Evolutionary conservation across 2,113 vertebrate species (phyloP), one percentile per base, ranked within the genome.

Genomic region (Corapipo altera): DNA sequence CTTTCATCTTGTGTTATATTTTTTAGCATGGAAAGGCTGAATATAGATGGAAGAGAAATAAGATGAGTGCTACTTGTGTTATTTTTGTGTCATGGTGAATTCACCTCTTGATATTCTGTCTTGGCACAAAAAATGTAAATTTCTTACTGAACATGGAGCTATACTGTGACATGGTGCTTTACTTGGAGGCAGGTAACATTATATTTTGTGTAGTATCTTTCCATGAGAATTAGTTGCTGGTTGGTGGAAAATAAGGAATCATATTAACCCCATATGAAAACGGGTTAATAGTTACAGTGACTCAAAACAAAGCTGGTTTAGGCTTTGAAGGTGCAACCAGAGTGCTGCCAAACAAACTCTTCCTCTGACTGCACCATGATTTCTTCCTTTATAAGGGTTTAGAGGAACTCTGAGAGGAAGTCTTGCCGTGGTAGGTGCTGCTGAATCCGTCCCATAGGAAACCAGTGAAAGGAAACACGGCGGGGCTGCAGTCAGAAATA

Each of bases 311-410:
- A 96, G 30, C 57, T 85, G 43, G 17, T 70, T 78, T 37, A 55
- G 66, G 20, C 58, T 93, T 89, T 76, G 43, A 69, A 93, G 57
- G 79, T 84, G 41, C 67, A 85, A 77, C 39, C 32, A 59, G 57
- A 74, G 43, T 43, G 65, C 58, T 95, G 87, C 84, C 87, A 91
- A 89, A 93, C 62, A 93, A 70, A 35, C 35, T 91, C 46, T 91
- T 96, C 89, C 80, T 96, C 73, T 81, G 84, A 32, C 72, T 65
- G 59, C 72, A 51, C 26, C 54, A 70, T 64, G n/a, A 77, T 91
- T 92, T 95, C 44, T 97, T 89, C 54, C 92, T 95, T 91, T 95
- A 59, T 92, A 95, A 95, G 94, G 85, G 44, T 65, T 81, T 89
- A 72, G 79, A 96, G 92, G 95, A 93, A 85, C 85, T 95, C 26